These are phyloP conservation scores for Octopus sinensis DNA, from an alignment of 1,140 invertebrate genomes.

Conservation along the genomic window DNA sequence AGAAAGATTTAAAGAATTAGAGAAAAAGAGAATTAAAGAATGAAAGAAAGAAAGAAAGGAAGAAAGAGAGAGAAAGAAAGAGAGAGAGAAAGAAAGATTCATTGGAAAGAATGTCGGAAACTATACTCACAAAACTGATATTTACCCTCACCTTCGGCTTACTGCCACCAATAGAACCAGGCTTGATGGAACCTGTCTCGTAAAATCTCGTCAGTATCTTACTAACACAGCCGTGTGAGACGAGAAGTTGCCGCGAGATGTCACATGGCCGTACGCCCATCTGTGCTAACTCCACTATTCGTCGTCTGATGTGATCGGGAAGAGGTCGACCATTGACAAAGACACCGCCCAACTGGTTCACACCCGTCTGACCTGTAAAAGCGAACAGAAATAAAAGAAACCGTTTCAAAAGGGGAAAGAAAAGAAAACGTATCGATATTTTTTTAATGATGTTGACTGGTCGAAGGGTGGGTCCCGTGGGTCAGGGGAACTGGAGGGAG, in stretches of 20 bases:
- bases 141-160: conserved; percentile 77
- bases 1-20: too few relatives aligned
- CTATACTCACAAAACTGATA: conserved; percentile 10
- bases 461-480: too few relatives aligned
- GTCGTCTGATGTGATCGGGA: conserved; percentile 89
- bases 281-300: conserved; percentile 91
- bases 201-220: conserved; percentile 95
- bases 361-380: conserved; percentile 62
- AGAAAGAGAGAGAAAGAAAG: not conserved
- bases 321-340: conserved; percentile 96
- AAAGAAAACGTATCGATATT: too few relatives aligned
- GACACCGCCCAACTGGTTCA: conserved; percentile 96
- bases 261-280: conserved; percentile 90
- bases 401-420: too few relatives aligned
- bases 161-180: conserved; percentile 96
- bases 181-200: conserved; percentile 90
- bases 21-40: too few relatives aligned
- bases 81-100: not conserved
- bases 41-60: not conserved
- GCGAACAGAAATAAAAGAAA: too few relatives aligned
- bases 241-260: conserved; percentile 88
- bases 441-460: too few relatives aligned
- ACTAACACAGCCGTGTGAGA: conserved; percentile 92
- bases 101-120: not conserved
- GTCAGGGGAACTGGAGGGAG: too few relatives aligned